A percentile compares a stretch with the other conserved stretches of the same genome.
These are phyloP conservation scores for Taphrorychus bicolor DNA, from an alignment of 2,888 invertebrate species.

Conservation along the genomic window DNA sequence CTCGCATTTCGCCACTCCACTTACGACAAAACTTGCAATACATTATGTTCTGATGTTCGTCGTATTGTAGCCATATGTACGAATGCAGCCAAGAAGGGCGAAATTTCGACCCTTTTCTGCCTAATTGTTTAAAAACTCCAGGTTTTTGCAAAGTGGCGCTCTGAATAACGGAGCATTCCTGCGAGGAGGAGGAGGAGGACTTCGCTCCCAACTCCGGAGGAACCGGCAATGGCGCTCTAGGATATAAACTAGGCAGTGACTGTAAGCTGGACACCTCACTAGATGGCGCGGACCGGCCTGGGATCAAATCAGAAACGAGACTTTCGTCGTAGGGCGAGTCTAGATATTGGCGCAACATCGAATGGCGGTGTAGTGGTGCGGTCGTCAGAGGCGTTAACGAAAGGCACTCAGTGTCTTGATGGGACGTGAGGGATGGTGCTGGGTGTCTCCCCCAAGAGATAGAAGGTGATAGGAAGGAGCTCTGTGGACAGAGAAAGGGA, in stretches of 20 bases:
- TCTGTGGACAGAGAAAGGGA: slow-evolving; percentile 76
- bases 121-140: slow-evolving; percentile 34
- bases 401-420: slow-evolving; percentile 30
- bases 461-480: slow-evolving; percentile 39
- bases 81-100: slow-evolving; percentile 72
- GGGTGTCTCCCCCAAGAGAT: slow-evolving; percentile 61
- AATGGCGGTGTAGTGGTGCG: slow-evolving; percentile 42
- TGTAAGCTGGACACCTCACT: slow-evolving; percentile 32
- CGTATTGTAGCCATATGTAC: slow-evolving; percentile 78
- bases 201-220: slow-evolving; percentile 43
- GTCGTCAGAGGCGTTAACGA: slow-evolving; percentile 50
- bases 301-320: slow-evolving; percentile 13
- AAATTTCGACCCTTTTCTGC: slow-evolving; percentile 70
- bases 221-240: slow-evolving; percentile 47
- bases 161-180: slow-evolving; percentile 59
- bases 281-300: background rate
- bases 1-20: slow-evolving; percentile 74
- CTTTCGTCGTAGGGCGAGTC: slow-evolving; percentile 41
- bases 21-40: slow-evolving; percentile 77
- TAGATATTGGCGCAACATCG: slow-evolving; percentile 45
- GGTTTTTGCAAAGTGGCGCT: slow-evolving; percentile 15
- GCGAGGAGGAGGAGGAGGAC: slow-evolving; percentile 49
- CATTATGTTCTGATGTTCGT: slow-evolving; percentile 72
- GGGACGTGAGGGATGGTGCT: slow-evolving; percentile 51
- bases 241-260: slow-evolving; percentile 43